phyloP scores from a whole-genome alignment of 2,113 vertebrate genomes.

The Casuarius casuarius region DNA sequence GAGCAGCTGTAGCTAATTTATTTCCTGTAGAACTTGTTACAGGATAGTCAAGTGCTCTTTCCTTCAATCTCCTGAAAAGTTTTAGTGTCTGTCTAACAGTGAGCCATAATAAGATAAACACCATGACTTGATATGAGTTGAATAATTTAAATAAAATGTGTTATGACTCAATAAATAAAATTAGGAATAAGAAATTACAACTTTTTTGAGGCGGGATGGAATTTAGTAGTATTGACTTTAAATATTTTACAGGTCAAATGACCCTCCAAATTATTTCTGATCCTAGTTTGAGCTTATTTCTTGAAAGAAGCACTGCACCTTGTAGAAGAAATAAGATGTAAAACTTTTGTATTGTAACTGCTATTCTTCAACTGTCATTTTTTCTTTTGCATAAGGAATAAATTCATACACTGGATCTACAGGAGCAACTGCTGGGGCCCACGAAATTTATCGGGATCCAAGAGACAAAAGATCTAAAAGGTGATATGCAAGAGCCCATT shows the following conservation, averaged over 20 bases:
- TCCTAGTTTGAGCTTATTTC: neutral
- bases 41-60: neutral
- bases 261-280: neutral
- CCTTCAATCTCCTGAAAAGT: neutral
- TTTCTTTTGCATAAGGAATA: slow-evolving; percentile 83
- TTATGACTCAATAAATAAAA: neutral
- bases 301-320: slow-evolving; percentile 50
- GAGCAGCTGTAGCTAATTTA: neutral
- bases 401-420: slow-evolving; percentile 90
- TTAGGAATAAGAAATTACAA: neutral
- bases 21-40: neutral
- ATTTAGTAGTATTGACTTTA: neutral
- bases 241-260: neutral
- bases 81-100: neutral
- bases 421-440: slow-evolving; percentile 83
- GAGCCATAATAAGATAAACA: neutral
- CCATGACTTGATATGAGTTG: neutral
- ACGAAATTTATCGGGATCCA: slow-evolving; percentile 87
- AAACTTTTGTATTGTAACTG: neutral
- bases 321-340: neutral
- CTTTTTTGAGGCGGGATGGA: neutral
- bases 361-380: slow-evolving; percentile 12
- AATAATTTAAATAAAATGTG: neutral
- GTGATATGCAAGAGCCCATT: slow-evolving; percentile 65
- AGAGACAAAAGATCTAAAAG: slow-evolving; percentile 90